Conservation (phyloP, 2,888 invertebrate species). For the Cryptophagus acutangulus region DNA sequence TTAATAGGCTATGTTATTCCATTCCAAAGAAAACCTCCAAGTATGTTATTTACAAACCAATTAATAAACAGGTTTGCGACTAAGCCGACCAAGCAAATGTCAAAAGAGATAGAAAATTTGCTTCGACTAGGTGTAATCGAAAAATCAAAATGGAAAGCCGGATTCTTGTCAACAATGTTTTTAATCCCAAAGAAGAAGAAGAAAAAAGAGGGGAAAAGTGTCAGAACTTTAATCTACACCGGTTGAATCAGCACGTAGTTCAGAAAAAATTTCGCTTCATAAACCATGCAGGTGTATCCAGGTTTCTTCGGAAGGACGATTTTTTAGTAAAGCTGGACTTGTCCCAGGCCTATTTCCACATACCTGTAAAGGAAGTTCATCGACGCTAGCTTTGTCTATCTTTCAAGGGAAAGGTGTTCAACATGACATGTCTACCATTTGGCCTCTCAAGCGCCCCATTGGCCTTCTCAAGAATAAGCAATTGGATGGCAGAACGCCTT, state of each 20-base stretch:
- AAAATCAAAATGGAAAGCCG: background rate
- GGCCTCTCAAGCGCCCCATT: conserved; percentile 18
- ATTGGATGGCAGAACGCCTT: conserved; percentile 15
- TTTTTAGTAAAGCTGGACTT: conserved; percentile 20
- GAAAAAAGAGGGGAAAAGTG: too few species aligned
- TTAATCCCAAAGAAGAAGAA: conserved; percentile 13
- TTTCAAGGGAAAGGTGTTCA: conserved; percentile 4
- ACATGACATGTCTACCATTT: conserved; percentile 23
- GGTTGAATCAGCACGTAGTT: conserved; percentile 11
- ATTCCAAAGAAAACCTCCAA: conserved; percentile 5
- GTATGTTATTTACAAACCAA: background rate
- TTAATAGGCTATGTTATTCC: conserved; percentile 5
- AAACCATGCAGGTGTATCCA: conserved; percentile 17
- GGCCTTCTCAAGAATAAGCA: conserved; percentile 12
- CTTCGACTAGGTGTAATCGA: background rate
- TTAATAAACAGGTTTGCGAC: background rate
- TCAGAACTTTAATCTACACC: conserved; percentile 11
- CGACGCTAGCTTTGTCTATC: conserved; percentile 14
- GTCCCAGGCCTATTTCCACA: conserved; percentile 21
- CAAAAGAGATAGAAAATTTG: background rate
- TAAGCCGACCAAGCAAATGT: background rate
- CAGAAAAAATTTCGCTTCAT: conserved; percentile 19
- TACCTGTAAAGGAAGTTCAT: conserved; percentile 15
- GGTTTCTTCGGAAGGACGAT: conserved; percentile 18
- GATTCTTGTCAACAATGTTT: conserved; percentile 10